phyloP scores from a whole-genome alignment of 2,888 invertebrate genomes.

The Tetanocera ferruginea region DNA sequence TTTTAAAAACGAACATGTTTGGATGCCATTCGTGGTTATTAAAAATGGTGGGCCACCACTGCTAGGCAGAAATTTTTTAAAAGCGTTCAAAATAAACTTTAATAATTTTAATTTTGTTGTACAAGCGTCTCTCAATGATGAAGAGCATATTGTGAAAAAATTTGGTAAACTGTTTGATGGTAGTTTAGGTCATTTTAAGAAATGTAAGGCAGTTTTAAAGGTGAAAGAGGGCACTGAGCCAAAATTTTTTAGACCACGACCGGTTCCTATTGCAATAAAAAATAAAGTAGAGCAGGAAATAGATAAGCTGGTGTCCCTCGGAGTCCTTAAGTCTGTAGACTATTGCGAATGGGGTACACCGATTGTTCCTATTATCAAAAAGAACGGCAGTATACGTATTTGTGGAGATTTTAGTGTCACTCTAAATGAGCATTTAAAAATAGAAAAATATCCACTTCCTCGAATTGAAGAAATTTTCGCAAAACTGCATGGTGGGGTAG shows the following conservation, averaged over 20 bases:
- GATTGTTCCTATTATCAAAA: conserved; percentile 61
- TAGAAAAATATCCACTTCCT: conserved; percentile 55
- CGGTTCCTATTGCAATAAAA: conserved; percentile 38
- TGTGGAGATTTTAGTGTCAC: conserved; percentile 51
- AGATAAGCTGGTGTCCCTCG: conserved; percentile 34
- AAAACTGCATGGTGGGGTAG: conserved; percentile 46
- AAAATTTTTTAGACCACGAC: conserved; percentile 43
- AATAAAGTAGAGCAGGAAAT: conserved; percentile 40
- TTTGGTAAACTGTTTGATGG: too few species aligned
- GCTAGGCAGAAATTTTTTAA: too few species aligned
- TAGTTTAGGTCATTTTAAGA: conserved; percentile 34
- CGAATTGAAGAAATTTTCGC: conserved; percentile 55
- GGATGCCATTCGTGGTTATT: too few species aligned
- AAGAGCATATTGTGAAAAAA: too few species aligned
- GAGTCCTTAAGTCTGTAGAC: conserved; percentile 42
- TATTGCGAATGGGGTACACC: conserved; percentile 59
- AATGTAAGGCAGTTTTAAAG: conserved; percentile 27
- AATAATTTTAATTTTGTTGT: too few species aligned
- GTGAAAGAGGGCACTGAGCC: conserved; percentile 20
- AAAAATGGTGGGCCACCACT: too few species aligned
- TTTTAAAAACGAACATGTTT: too few species aligned
- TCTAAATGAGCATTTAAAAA: conserved; percentile 51
- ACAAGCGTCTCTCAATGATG: too few species aligned
- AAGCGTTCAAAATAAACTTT: too few species aligned
- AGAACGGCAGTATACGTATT: conserved; percentile 52